Base-by-base conservation (phyloP, 1,140 invertebrate species). In the Drosophila bocki region DNA sequence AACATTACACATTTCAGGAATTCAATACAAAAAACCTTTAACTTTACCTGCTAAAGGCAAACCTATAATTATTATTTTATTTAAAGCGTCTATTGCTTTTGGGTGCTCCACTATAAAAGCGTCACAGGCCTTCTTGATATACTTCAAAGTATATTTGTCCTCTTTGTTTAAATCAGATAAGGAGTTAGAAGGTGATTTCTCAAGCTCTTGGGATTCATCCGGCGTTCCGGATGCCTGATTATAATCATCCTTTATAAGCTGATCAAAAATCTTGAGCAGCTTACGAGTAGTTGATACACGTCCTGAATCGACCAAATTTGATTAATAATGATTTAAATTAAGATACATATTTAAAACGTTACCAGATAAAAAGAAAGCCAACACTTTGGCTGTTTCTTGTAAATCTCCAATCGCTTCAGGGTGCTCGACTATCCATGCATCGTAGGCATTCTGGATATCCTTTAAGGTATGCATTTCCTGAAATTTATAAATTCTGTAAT, bases 351-450 rank as follows among this genome's bases (percentile, higher is more conserved):
- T 1, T 51, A 7, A 11, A n/a, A 3, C 6, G 7, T 47, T 32
- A 32, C 26, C 45, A 0, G n/a, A n/a, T 51, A 32, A 32, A 32
- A 29, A 15, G 22, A 50, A 50, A 32, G 26, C 11, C 50, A 51
- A 6, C 15, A 9, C 17, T 32, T 29, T 51, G 6, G 9, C n/a
- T 32, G 9, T 15, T 48, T 26, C 15, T 15, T 26, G 12, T 15
- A 32, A n/a, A n/a, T 32, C 48, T 7, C 48, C 48, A 29, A 51
- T 32, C 6, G 6, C 6, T 11, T 51, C 26, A 1, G 7, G 26
- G n/a, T 53, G 50, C 12, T 53, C 50, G 50, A 13, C 50, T 33
- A 53, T 17, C 29, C 29, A 33, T 17, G n/a, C 50, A 8, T 53
- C 50, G n/a, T 53, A 33, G n/a, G 29, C n/a, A 33, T 53, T 32